These are phyloP conservation scores for Acanthurus leucopareius DNA, from an alignment of 2,797 vertebrate genomes.

Conservation along the genomic window DNA sequence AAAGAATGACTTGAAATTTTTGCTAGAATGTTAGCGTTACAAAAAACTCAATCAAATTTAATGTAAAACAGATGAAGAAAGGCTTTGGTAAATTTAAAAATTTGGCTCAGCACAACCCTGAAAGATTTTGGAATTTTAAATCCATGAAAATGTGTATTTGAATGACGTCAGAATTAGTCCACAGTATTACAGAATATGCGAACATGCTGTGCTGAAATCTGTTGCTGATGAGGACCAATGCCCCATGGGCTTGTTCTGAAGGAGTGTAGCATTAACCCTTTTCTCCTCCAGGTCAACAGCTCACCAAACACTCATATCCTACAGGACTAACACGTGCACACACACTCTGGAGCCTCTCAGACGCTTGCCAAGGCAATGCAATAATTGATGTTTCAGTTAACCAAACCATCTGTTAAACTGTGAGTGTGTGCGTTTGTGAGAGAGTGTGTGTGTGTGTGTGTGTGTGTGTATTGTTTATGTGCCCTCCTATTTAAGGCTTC, in stretches of 20 bases:
- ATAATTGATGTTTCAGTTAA: slow-evolving; percentile 88
- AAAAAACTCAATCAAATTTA: too few relatives aligned
- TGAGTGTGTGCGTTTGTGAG: slow-evolving; percentile 43
- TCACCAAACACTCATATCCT: slow-evolving; percentile 83
- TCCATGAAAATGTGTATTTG: slow-evolving; percentile 44
- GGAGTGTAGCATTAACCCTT: slow-evolving; percentile 84
- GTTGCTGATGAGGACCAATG: slow-evolving; percentile 75
- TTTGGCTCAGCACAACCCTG: too few relatives aligned
- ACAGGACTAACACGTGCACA: slow-evolving; percentile 67
- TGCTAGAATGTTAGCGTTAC: background rate
- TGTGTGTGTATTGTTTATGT: slow-evolving; percentile 21
- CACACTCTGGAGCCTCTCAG: slow-evolving; percentile 63
- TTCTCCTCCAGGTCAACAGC: slow-evolving; percentile 83
- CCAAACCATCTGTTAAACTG: slow-evolving; percentile 87
- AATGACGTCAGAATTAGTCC: slow-evolving; percentile 63
- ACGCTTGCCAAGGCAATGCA: slow-evolving; percentile 82
- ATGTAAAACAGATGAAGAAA: too few relatives aligned
- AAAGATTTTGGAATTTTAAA: too few relatives aligned
- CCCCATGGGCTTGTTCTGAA: slow-evolving; percentile 80
- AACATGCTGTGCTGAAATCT: slow-evolving; percentile 78
- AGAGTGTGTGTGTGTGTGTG: slow-evolving; percentile 16
- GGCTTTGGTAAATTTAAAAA: too few relatives aligned
- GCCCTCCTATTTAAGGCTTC: slow-evolving; percentile 64
- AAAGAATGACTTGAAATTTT: background rate
- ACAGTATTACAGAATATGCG: slow-evolving; percentile 51